Evolutionary conservation across 1,140 invertebrate species (phyloP), one percentile per base, ranked within the genome.

Genomic region (Orchesella cincta): DNA sequence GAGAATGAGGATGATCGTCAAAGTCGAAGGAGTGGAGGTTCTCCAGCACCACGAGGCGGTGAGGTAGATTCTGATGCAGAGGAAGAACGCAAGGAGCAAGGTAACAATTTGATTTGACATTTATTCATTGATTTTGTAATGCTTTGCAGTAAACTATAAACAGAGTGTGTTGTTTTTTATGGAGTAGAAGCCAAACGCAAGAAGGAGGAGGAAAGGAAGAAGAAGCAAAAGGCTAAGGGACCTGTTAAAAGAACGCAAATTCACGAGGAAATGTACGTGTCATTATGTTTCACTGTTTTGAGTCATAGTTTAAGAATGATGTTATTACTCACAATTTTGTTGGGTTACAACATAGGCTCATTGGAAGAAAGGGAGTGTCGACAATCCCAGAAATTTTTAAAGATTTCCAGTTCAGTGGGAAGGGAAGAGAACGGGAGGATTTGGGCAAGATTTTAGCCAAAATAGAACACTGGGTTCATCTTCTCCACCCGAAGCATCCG

Each of bases 391-490:
- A 91, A 2, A 88, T 92, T 83, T 96, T 95, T 82, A 90, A 93
- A 83, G 89, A 92, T 83, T 91, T 95, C 64, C 92, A 94, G 85
- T 94, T 93, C 83, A 89, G 91, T 85, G 95, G 94, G 70, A 91
- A 93, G 87, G 93, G 93, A 0, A 87, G 93, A 85, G 95, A 97
- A 86, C 90, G 90, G 77, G 86, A 91, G 79, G 95, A 98, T 87
- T 86, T 98, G 20, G 89, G 94, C 83, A 84, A 89, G 67, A 86
- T 97, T 0, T 88, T 98, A 86, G 91, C 92, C 52, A 91, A 90
- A 81, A 83, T 97, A 73, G 94, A 98, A 83, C 95, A 97, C 83
- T 98, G 96, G 96, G 91, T 91, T 1, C 94, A 97, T 84, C 88
- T 95, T 76, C 84, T 98, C 57, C 97, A 92, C 88, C 95, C 96